These are phyloP conservation scores for Hydrozoanthus tunicans DNA, from an alignment of 64 coral and sea anemone genomes.

Conservation along the genomic window DNA sequence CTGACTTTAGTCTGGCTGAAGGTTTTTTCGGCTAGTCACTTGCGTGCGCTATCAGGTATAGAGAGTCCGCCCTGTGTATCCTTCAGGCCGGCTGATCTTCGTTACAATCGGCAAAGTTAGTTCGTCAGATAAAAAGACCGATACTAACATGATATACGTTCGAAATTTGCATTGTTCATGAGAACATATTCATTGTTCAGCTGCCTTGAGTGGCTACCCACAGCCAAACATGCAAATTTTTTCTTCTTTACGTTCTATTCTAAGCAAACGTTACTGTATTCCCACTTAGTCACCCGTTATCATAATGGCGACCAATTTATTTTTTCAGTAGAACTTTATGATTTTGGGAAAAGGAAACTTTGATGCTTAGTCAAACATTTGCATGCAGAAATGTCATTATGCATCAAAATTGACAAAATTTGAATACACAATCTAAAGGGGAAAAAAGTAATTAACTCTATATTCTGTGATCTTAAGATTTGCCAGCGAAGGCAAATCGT, in stretches of 20 bases:
- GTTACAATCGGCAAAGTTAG: conserved; percentile 5
- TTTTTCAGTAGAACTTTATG: too few relatives aligned
- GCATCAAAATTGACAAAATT: conserved; percentile 33
- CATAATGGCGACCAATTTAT: not conserved
- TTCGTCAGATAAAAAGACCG: not conserved
- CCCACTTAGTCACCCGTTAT: not conserved
- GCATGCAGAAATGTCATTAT: conserved; percentile 22
- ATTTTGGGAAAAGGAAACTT: not conserved
- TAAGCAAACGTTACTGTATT: not conserved
- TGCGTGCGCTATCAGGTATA: not conserved
- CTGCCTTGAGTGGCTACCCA: not conserved
- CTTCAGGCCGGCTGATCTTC: not conserved
- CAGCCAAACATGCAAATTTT: conserved; percentile 8
- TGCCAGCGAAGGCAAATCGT: not conserved
- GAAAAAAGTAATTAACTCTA: conserved; percentile 29
- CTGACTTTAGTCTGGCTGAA: not conserved
- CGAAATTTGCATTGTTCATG: not conserved
- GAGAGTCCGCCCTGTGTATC: not conserved
- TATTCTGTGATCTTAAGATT: not conserved
- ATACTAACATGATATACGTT: conserved; percentile 13
- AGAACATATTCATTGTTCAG: conserved; percentile 17
- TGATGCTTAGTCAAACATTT: not conserved
- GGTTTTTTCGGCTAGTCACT: not conserved
- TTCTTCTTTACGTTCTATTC: not conserved
- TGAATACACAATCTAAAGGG: conserved; percentile 2